Percentiles rank a stretch among this genome's conserved stretches.
phyloP scores from a whole-genome alignment of 2,888 invertebrate species.

The Alcis repandata region DNA sequence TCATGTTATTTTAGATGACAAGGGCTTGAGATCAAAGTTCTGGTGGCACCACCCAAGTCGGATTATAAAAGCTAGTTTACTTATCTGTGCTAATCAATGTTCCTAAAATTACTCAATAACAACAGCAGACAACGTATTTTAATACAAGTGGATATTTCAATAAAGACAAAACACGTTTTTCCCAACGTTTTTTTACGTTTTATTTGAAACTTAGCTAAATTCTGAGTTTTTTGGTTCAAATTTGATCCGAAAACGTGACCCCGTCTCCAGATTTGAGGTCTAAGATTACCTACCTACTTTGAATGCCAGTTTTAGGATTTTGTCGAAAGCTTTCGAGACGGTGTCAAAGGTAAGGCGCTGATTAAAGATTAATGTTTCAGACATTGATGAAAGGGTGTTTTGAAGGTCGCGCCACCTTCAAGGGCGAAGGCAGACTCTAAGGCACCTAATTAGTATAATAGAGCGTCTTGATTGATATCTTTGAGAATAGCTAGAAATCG shows the following conservation, averaged over 20 bases:
- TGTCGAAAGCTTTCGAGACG: constrained; percentile 13
- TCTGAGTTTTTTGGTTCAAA: constrained; percentile 12
- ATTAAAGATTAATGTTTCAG: constrained; percentile 28
- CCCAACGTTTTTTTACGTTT: no score
- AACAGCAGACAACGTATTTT: no score
- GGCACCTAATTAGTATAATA: background rate
- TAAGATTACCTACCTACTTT: constrained; percentile 20
- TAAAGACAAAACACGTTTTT: no score
- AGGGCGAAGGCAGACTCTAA: background rate
- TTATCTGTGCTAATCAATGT: no score
- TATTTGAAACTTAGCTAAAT: constrained; percentile 3
- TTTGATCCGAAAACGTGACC: constrained; percentile 14
- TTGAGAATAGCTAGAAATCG: background rate
- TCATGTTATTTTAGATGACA: no score
- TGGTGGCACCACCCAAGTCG: no score
- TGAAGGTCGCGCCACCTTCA: constrained; percentile 13
- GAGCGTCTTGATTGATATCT: background rate
- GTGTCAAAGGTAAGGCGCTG: constrained; percentile 21
- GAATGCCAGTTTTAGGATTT: constrained; percentile 22
- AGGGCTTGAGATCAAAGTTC: no score
- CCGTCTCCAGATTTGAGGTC: constrained; percentile 17
- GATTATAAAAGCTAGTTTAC: no score
- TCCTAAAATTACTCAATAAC: no score
- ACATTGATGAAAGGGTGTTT: constrained; percentile 18
- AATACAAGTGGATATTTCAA: no score